Percentiles rank a stretch among this genome's conserved stretches.
These are phyloP conservation scores for Sorex maritimensis DNA, from an alignment of 2,797 vertebrate species.

Conservation along the genomic window DNA sequence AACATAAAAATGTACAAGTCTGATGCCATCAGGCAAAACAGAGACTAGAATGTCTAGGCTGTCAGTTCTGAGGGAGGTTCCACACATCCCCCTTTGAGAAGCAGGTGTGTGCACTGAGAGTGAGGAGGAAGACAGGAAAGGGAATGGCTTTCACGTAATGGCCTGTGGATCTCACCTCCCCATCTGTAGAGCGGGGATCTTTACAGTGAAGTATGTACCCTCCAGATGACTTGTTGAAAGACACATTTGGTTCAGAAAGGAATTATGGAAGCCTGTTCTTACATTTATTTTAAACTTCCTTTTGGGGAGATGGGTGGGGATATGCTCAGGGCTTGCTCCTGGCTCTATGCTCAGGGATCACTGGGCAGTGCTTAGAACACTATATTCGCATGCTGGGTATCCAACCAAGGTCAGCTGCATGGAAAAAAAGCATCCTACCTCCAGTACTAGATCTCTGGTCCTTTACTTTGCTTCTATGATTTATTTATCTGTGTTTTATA, in stretches of 20 bases:
- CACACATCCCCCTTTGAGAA: neutral
- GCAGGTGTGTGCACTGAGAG: neutral
- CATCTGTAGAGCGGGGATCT: neutral
- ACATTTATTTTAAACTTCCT: too few species aligned
- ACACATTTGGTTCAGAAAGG: conserved; percentile 8
- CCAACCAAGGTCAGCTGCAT: too few species aligned
- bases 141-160: neutral
- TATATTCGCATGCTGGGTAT: too few species aligned
- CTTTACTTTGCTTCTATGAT: conserved; percentile 38
- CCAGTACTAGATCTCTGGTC: neutral
- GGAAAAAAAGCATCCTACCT: too few species aligned
- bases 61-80: too few species aligned
- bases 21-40: too few species aligned
- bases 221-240: neutral
- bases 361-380: too few species aligned
- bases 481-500: conserved; percentile 37
- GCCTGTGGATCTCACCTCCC: neutral
- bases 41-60: too few species aligned
- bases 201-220: neutral
- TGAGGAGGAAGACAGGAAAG: neutral
- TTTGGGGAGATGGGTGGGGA: too few species aligned
- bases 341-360: too few species aligned
- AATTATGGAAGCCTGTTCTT: neutral
- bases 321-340: too few species aligned
- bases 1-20: too few species aligned